Percentiles rank a stretch among this genome's conserved stretches.
Evolutionary conservation across 2,113 vertebrate genomes (phyloP).

Genomic region (Pogonocichla stellata): DNA sequence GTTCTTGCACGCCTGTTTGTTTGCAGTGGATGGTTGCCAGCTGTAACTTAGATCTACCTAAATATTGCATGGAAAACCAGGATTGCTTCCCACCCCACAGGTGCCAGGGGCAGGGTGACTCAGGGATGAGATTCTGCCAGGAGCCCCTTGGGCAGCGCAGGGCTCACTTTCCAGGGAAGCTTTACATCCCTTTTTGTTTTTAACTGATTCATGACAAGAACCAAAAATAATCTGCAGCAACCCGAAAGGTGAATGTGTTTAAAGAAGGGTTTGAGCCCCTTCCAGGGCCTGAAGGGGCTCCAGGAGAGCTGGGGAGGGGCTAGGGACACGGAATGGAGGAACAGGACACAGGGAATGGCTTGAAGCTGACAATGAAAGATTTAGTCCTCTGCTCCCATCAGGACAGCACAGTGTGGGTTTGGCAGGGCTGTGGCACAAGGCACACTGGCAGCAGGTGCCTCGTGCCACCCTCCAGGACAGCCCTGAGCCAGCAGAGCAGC

Average conservation of each 20-base stretch:
- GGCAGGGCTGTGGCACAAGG: neutral
- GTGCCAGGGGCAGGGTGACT: slow-evolving; percentile 15
- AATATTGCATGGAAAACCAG: slow-evolving; percentile 43
- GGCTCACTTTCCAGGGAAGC: neutral
- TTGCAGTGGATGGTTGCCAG: slow-evolving; percentile 48
- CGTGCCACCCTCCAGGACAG: neutral
- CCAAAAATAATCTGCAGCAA: neutral
- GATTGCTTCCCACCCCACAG: neutral
- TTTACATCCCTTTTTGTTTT: neutral
- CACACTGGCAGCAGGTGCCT: neutral
- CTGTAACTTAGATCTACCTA: slow-evolving; percentile 26
- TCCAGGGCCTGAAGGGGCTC: neutral
- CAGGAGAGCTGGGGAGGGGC: neutral
- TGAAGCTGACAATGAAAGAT: too few relatives aligned
- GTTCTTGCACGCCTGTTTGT: slow-evolving; percentile 18
- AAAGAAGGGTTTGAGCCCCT: neutral
- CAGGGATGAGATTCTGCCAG: neutral
- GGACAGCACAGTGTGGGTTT: accelerated
- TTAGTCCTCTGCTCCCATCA: neutral
- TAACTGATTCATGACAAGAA: neutral
- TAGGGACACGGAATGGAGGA: neutral
- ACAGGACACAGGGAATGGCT: neutral
- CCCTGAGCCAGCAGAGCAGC: neutral
- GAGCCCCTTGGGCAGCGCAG: neutral
- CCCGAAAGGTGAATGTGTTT: neutral